Evolutionary conservation across 2,888 invertebrate species (phyloP), one percentile per base, ranked within the genome.

Genomic region (Ophioninae sp.): DNA sequence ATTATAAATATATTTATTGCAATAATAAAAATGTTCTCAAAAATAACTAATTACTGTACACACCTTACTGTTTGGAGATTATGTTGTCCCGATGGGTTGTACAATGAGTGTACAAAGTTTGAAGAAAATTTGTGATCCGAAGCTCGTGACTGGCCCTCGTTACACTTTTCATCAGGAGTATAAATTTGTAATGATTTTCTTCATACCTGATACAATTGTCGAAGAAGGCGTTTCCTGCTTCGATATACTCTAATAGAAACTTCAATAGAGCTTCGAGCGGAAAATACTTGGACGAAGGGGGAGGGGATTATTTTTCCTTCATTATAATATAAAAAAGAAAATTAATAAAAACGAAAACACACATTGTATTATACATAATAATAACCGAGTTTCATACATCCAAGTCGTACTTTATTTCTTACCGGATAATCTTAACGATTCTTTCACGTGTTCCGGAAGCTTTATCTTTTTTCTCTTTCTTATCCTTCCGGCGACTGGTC

Each of bases 371-470:
- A 88, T 88, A 85, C 89, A 89, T 88, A 89, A 88, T 88, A 86
- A 83, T 88, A 88, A 87, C 74, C 82, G 85, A 81, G 50, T 87
- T 86, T 85, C 86, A 84, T 87, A 86, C 82, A 86, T 69, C 59
- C 69, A 59, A 41, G 41, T 74, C 44, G 68, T 74, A 44, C 21
- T 82, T 81, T 74, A 69, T 83, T 81, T 65, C 30, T 81, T 79
- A n/a, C n/a, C 41, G 2, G 83, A 79, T 8, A 88, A 87, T 82
- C 92, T 92, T 30, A 95, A 86, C 75, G 93, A 93, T 85, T 95
- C 94, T 90, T 95, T 95, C 3, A 96, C 91, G 93, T 96, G 95
- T 83, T 94, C 92, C 6, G 96, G 93, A 84, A 96, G 91, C 91
- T 95, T 94, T 59, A 95, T 93, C 87, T 94, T 94, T 89, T 94